Percentiles rank a stretch among this genome's conserved stretches.
Conservation (phyloP, 2,113 vertebrate genomes). For the Xiphophorus couchianus region DNA sequence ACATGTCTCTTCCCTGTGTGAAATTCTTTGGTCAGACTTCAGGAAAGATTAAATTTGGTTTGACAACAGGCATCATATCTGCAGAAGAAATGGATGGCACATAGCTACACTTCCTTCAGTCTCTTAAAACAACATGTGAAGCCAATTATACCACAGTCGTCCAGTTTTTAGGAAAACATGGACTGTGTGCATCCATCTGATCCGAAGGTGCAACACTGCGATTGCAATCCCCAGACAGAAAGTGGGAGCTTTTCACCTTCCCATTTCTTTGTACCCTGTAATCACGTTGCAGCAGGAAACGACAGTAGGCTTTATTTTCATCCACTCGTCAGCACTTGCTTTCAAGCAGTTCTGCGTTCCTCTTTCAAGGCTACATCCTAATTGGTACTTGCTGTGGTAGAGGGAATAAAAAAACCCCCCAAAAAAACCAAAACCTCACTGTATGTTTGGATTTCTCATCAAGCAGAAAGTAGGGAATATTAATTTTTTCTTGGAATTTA, state of each 20-base stretch:
- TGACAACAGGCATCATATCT: background rate
- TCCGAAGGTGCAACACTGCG: background rate
- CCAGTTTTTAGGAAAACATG: background rate
- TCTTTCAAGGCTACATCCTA: background rate
- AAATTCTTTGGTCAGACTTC: background rate
- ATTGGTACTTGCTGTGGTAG: background rate
- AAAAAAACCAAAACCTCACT: background rate
- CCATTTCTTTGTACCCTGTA: background rate
- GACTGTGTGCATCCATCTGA: too few relatives aligned
- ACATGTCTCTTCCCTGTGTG: background rate
- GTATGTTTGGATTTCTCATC: background rate
- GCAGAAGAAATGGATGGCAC: background rate
- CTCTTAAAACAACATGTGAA: background rate
- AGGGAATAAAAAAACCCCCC: background rate
- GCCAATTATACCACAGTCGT: background rate
- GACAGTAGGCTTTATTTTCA: background rate
- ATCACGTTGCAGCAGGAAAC: constrained; percentile 1
- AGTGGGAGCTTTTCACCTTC: background rate
- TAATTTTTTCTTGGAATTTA: too few relatives aligned
- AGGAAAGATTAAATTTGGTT: background rate
- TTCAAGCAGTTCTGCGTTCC: background rate
- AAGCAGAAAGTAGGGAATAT: background rate
- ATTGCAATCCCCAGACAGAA: background rate
- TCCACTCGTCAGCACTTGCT: background rate
- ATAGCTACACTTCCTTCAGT: background rate